Base-by-base conservation (phyloP, 2,888 invertebrate species). In the Lapara coniferarum region DNA sequence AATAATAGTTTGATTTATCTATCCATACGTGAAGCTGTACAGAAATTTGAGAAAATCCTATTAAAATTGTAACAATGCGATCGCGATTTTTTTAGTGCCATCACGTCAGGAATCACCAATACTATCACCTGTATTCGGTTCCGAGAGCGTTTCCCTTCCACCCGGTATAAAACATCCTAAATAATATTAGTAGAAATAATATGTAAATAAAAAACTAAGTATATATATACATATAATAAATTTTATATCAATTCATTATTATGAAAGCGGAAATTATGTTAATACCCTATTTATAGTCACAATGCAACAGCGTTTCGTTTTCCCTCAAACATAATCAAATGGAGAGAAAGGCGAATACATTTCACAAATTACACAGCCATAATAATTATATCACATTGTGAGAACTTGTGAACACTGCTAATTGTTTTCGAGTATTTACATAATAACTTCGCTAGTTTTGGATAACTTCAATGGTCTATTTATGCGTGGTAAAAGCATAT, bases 281-380 rank as follows among this genome's bases (percentile, higher is more conserved):
- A 53, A 53, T 16, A 46, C 44, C 10, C 44, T 46, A 16, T 16
- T 59, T 16, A 10, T 16, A 53, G 14, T 16, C 7, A 16, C n/a
- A n/a, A n/a, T n/a, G n/a, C n/a, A 46, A 59, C 59, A 46, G 10
- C 44, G 46, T 59, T 59, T 44, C 44, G 10, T 59, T 59, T 59
- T 44, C 44, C 56, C 56, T 56, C 56, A 25, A 56, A 30, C 25
- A 19, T 25, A n/a, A 44, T 59, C 59, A 12, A 44, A 46, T 46
- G 59, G 8, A 44, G 59, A 59, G 59, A 59, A 59, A 46, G 59
- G 53, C 53, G 51, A 16, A 44, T 46, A 59, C 16, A 59, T 59
- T 59, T 58, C 59, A 59, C 59, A 59, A 59, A 59, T 59, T 59
- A 59, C 59, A 59, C 44, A 8, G 59, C 59, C 59, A 16, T 59